phyloP scores from a whole-genome alignment of 1,140 invertebrate species.

The Meloidogyne floridensis region DNA sequence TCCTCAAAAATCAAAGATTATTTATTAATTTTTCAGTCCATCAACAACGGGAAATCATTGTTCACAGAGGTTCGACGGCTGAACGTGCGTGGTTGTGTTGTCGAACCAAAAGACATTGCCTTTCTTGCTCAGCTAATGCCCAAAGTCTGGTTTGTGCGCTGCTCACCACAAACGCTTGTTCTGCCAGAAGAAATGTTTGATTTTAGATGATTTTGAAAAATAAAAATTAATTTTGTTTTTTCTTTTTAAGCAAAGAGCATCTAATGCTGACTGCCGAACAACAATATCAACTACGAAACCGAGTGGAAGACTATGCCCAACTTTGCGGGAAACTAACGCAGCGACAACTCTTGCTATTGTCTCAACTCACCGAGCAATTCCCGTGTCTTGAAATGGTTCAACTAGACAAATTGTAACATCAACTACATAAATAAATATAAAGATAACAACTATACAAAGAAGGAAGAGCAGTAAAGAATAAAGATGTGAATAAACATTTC shows the following conservation, averaged over 20 bases:
- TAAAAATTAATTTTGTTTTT: not conserved
- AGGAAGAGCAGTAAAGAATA: not conserved
- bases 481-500: not conserved
- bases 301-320: constrained; percentile 19
- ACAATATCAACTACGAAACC: constrained; percentile 1
- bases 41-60: constrained; percentile 24
- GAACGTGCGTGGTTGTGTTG: constrained; percentile 25
- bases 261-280: constrained; percentile 23
- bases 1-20: not conserved
- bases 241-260: constrained; percentile 11
- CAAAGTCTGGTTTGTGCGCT: constrained; percentile 26
- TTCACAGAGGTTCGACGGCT: constrained; percentile 23
- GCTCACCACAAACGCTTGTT: constrained; percentile 18
- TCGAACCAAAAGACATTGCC: constrained; percentile 22
- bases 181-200: constrained; percentile 13
- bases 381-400: constrained; percentile 18
- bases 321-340: constrained; percentile 9
- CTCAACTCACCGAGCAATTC: constrained; percentile 21
- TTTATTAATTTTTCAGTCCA: constrained; percentile 16
- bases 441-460: not conserved
- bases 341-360: constrained; percentile 21
- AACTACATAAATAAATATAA: not conserved
- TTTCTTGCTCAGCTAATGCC: constrained; percentile 32
- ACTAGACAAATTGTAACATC: constrained; percentile 8
- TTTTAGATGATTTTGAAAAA: not conserved